Evolutionary conservation across 2,113 vertebrate species (phyloP).

Genomic region (Campylomormyrus numenius): DNA sequence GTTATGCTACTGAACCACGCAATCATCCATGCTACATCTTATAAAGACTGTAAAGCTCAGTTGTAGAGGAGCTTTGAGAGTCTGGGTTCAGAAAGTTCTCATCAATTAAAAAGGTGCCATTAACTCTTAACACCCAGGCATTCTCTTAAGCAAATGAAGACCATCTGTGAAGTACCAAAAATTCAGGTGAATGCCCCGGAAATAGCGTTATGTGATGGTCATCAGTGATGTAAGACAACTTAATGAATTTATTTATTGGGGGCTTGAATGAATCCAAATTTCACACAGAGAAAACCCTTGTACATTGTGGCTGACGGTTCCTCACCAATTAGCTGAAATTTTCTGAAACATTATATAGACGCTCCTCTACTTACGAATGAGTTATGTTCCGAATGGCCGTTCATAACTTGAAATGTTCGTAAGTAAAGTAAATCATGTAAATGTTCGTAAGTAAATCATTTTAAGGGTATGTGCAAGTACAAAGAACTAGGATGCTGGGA

Average conservation of each 20-base stretch:
- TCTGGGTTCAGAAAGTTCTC: background rate
- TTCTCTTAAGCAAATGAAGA: background rate
- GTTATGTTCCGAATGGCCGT: too few species aligned
- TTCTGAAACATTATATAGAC: background rate
- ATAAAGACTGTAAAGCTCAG: background rate
- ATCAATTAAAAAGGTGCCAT: background rate
- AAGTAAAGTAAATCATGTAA: too few species aligned
- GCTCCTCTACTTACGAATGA: too few species aligned
- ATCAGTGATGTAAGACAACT: background rate
- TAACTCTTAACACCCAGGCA: background rate
- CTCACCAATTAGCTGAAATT: background rate
- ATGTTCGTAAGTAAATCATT: too few species aligned
- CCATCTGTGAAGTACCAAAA: background rate
- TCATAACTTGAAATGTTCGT: too few species aligned
- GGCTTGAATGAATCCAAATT: background rate
- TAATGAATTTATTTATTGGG: background rate
- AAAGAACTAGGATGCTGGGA: too few species aligned
- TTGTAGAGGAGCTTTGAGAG: background rate
- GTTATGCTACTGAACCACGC: background rate
- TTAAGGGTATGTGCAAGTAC: too few species aligned
- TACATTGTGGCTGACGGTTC: background rate
- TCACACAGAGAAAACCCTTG: background rate
- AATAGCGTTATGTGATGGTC: background rate
- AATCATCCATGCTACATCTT: background rate
- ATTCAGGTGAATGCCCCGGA: background rate